phyloP scores from a whole-genome alignment of 1,140 invertebrate species.

The Lysiphlebus fabarum region DNA sequence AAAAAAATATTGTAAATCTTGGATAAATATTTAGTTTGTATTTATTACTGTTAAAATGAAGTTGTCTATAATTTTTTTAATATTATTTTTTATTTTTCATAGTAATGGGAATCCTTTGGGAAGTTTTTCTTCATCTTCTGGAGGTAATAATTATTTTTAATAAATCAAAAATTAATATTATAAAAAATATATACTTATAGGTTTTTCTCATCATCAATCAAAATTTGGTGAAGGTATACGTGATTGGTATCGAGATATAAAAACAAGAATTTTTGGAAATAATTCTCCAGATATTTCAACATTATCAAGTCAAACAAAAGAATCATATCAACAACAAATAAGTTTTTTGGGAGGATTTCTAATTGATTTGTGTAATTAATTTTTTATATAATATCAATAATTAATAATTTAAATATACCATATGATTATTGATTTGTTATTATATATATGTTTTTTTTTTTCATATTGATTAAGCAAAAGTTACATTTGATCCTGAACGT shows the following conservation, averaged over 20 bases:
- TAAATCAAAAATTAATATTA: conserved; percentile 6
- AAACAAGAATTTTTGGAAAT: conserved; percentile 26
- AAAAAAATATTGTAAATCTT: not conserved
- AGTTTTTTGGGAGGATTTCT: conserved; percentile 22
- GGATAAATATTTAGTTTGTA: not conserved
- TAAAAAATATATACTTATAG: not conserved
- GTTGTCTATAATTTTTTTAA: not conserved
- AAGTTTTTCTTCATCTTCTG: not conserved
- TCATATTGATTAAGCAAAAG: conserved; percentile 27
- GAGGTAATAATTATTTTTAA: not conserved
- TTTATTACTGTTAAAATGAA: not conserved
- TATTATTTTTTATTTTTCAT: not conserved
- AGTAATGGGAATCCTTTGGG: not conserved
- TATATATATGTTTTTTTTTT: conserved; percentile 1
- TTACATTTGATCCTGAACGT: conserved; percentile 34
- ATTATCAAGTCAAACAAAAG: conserved; percentile 9
- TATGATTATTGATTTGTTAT: not conserved
- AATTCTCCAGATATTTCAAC: not conserved
- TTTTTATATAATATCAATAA: conserved; percentile 8
- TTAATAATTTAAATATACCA: not conserved
- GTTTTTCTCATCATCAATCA: conserved; percentile 13
- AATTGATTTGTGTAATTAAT: conserved; percentile 34
- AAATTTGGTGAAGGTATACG: conserved; percentile 31
- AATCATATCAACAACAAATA: conserved; percentile 12
- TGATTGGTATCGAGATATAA: conserved; percentile 36